These are phyloP conservation scores for Formicarius rufipectus DNA, from an alignment of 2,113 vertebrate species.

Conservation along the genomic window DNA sequence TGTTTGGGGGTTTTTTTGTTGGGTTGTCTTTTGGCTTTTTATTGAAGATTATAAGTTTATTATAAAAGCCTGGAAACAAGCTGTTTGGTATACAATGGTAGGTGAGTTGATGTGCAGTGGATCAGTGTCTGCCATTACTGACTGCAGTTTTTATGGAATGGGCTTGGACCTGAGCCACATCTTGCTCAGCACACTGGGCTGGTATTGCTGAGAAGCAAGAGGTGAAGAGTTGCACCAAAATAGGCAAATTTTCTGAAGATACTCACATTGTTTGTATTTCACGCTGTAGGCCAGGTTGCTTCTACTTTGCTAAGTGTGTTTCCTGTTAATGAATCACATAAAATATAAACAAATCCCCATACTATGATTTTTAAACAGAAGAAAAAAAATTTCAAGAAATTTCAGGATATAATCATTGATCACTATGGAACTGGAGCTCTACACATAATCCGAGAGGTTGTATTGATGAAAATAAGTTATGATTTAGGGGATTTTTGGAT, in stretches of 20 bases:
- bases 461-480: neutral
- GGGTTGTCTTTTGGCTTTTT: neutral
- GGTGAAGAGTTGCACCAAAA: neutral
- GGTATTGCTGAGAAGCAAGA: neutral
- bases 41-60: neutral
- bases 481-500: neutral
- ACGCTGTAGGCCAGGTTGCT: neutral
- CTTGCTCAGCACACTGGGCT: neutral
- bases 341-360: neutral
- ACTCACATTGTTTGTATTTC: neutral
- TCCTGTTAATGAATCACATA: neutral
- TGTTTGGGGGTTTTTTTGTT: too few relatives aligned
- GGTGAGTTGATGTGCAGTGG: rapidly evolving
- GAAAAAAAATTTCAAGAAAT: neutral
- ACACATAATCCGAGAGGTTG: neutral
- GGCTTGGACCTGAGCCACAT: neutral
- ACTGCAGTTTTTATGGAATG: neutral
- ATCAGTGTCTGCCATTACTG: neutral
- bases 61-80: neutral
- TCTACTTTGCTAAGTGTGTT: neutral
- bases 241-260: neutral
- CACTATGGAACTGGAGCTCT: neutral
- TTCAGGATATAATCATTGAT: neutral
- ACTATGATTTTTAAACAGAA: neutral
- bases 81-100: neutral